These are phyloP conservation scores for Cheiracanthium punctorium DNA, from an alignment of 2,888 invertebrate genomes.

Conservation along the genomic window DNA sequence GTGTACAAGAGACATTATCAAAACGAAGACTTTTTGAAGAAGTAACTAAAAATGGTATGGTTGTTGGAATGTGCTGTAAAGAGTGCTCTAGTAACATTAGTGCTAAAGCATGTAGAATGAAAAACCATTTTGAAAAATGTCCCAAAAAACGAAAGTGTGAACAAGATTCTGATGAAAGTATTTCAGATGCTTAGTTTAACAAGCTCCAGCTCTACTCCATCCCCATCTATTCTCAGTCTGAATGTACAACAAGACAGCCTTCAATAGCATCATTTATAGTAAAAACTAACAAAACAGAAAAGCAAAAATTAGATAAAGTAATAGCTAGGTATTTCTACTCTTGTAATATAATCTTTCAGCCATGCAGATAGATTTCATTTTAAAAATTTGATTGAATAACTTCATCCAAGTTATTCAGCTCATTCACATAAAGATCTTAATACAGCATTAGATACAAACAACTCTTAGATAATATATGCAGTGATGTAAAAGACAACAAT, in stretches of 20 bases:
- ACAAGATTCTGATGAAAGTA: background rate
- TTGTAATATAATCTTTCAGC: background rate
- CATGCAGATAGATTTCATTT: background rate
- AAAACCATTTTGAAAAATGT: background rate
- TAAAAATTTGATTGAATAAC: background rate
- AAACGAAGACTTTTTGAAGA: background rate
- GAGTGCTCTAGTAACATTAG: background rate
- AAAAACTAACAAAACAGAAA: background rate
- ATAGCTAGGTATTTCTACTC: background rate
- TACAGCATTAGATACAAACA: background rate
- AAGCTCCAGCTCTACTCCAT: background rate
- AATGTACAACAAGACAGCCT: background rate
- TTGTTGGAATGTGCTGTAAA: background rate
- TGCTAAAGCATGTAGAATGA: constrained; percentile 2
- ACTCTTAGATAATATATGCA: background rate
- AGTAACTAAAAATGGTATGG: background rate
- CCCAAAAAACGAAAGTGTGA: background rate
- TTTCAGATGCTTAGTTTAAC: background rate
- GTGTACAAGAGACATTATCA: too few relatives aligned
- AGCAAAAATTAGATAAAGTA: background rate
- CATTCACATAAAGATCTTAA: background rate
- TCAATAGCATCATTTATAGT: background rate
- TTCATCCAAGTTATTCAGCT: background rate
- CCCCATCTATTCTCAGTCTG: background rate
- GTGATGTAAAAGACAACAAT: background rate